Conservation (phyloP, 2,888 invertebrate genomes). For the Hypolimnas misippus region DNA sequence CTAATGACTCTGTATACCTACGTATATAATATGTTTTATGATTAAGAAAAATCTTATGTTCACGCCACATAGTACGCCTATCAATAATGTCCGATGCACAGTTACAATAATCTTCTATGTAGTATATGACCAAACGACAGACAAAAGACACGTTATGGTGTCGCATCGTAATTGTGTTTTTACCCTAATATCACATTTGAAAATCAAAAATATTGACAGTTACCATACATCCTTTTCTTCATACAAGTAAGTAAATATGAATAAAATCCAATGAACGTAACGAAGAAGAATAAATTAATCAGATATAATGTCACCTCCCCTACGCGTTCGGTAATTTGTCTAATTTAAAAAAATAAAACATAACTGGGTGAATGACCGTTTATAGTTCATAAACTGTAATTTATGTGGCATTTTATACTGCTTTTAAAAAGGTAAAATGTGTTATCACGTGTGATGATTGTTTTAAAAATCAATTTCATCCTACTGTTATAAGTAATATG, state of each 20-base stretch:
- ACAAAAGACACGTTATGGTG: too few relatives aligned
- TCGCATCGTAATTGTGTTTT: too few relatives aligned
- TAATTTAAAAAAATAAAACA: conserved; percentile 14
- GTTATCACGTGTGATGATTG: neutral
- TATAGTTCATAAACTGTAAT: neutral
- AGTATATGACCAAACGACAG: too few relatives aligned
- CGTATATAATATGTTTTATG: too few relatives aligned
- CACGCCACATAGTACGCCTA: too few relatives aligned
- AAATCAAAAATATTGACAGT: too few relatives aligned
- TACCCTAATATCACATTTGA: too few relatives aligned
- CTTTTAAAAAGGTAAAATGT: neutral
- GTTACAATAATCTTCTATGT: too few relatives aligned
- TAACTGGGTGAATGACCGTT: conserved; percentile 9
- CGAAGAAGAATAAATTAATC: neutral
- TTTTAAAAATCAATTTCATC: conserved; percentile 4
- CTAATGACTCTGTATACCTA: too few relatives aligned
- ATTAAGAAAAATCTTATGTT: too few relatives aligned
- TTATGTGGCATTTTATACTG: neutral
- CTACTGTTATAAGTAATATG: neutral
- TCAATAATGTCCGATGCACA: too few relatives aligned
- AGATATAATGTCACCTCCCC: conserved; percentile 1
- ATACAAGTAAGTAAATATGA: neutral
- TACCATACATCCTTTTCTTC: neutral
- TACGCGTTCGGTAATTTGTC: conserved; percentile 5
- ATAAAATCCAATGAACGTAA: neutral